Conservation (phyloP, 2,113 vertebrate species). For the Elanoides forficatus region DNA sequence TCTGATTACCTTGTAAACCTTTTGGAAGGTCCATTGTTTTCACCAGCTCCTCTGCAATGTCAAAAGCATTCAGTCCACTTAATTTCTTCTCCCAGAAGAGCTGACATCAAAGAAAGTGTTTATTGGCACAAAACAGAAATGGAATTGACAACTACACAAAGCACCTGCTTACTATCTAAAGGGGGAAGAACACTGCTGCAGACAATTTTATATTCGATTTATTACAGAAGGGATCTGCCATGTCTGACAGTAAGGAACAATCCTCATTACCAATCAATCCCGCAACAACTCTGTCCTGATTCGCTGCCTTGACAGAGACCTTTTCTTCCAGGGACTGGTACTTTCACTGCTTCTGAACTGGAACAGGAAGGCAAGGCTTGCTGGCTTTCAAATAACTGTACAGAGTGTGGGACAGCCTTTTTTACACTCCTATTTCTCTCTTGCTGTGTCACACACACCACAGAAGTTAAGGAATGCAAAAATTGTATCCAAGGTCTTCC, state of each 20-base stretch:
- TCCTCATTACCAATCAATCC: fast-evolving
- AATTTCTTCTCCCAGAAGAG: constrained; percentile 99
- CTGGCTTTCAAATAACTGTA: not conserved
- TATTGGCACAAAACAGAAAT: not conserved
- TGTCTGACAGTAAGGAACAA: not conserved
- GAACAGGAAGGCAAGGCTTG: not conserved
- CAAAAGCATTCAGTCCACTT: constrained; percentile 92
- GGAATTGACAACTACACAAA: not conserved
- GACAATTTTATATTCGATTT: not conserved
- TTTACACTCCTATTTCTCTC: not conserved
- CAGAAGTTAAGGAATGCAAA: not conserved
- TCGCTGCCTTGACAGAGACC: not conserved
- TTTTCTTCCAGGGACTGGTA: not conserved
- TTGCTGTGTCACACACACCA: not conserved
- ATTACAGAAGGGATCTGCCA: not conserved
- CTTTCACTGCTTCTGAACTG: not conserved
- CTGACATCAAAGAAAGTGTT: constrained; percentile 64
- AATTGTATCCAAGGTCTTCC: not conserved
- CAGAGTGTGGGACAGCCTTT: not conserved
- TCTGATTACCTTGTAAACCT: constrained; percentile 88
- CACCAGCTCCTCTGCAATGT: constrained; percentile 96
- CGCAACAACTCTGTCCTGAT: not conserved
- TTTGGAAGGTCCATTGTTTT: constrained; percentile 98
- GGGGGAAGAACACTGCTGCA: not conserved
- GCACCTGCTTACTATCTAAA: not conserved